phyloP scores from a whole-genome alignment of 2,888 invertebrate genomes.

The Urechis unicinctus region DNA sequence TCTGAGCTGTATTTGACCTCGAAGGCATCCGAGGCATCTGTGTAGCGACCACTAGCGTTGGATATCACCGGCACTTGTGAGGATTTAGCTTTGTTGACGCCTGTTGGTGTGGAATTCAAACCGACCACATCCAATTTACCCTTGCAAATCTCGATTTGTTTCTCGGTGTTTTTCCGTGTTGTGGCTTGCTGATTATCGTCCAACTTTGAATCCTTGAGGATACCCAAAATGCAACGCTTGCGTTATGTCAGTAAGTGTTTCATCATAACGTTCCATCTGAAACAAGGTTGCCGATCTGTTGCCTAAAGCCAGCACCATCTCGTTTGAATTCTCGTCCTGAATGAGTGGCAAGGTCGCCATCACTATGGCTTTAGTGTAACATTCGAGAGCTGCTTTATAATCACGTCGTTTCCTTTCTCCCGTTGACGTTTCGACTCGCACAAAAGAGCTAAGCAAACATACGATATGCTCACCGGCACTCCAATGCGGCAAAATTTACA shows the following conservation, averaged over 20 bases:
- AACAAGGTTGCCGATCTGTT: slow-evolving; percentile 40
- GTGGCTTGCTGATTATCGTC: slow-evolving; percentile 16
- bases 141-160: not conserved
- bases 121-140: not conserved
- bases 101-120: not conserved
- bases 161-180: slow-evolving; percentile 10
- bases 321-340: not conserved
- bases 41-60: slow-evolving; percentile 7
- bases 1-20: slow-evolving; percentile 25
- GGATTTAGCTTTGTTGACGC: too few species aligned
- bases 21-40: slow-evolving; percentile 22
- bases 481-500: too few species aligned
- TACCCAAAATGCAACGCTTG: slow-evolving; percentile 55
- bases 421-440: slow-evolving; percentile 37
- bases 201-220: slow-evolving; percentile 53
- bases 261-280: slow-evolving; percentile 31
- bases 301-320: slow-evolving; percentile 22
- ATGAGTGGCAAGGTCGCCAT: slow-evolving; percentile 23
- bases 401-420: slow-evolving; percentile 44
- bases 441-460: too few species aligned
- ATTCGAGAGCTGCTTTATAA: slow-evolving; percentile 29
- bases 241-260: slow-evolving; percentile 36
- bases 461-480: too few species aligned
- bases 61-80: slow-evolving; percentile 1
- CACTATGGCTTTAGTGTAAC: slow-evolving; percentile 33